Evolutionary conservation across 2,888 invertebrate species (phyloP).

Genomic region (Phorcus lineatus): DNA sequence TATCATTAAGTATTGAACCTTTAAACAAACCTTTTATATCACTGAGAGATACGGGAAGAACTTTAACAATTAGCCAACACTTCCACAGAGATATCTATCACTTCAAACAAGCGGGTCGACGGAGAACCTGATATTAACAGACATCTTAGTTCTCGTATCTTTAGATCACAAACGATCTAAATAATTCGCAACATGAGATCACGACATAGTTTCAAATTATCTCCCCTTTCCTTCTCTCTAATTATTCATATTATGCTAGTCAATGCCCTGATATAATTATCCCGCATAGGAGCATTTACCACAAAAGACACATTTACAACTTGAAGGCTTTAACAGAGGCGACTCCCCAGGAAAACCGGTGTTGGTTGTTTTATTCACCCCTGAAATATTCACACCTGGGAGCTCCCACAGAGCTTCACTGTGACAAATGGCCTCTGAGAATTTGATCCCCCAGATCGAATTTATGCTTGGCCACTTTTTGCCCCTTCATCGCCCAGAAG

Average conservation of each 20-base stretch:
- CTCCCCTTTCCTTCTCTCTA: background rate
- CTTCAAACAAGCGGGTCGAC: too few species aligned
- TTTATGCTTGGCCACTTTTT: too few species aligned
- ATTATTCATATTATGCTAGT: background rate
- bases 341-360: background rate
- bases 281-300: background rate
- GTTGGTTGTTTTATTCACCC: background rate
- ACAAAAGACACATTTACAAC: conserved; percentile 9
- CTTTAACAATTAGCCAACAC: too few species aligned
- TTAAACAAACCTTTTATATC: too few species aligned
- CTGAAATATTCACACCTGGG: background rate
- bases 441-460: background rate
- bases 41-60: too few species aligned
- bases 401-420: background rate
- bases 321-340: background rate
- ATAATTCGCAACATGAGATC: background rate
- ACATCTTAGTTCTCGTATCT: background rate
- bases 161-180: background rate
- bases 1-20: too few species aligned
- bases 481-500: background rate
- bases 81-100: too few species aligned
- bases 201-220: background rate
- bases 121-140: too few species aligned
- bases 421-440: background rate
- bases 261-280: background rate